phyloP scores from a whole-genome alignment of 1,140 invertebrate genomes.

The Cyclina sinensis region DNA sequence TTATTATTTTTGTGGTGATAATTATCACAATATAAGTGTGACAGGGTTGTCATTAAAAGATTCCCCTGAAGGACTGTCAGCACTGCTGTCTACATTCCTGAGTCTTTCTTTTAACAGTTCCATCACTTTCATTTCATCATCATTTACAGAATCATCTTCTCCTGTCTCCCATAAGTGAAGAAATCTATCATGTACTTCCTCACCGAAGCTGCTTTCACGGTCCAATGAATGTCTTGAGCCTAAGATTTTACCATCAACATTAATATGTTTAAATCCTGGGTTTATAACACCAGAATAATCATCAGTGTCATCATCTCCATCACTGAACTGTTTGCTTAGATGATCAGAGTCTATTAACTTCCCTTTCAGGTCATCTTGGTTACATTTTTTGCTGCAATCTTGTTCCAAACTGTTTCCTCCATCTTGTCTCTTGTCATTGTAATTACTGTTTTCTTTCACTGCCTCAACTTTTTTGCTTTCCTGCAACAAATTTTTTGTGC shows the following conservation, averaged over 20 bases:
- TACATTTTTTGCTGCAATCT: neutral
- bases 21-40: conserved; percentile 41
- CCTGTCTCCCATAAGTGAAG: neutral
- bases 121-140: conserved; percentile 36
- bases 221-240: conserved; percentile 37
- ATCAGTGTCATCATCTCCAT: neutral
- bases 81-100: neutral
- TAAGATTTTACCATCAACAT: conserved; percentile 59
- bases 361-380: conserved; percentile 27
- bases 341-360: neutral
- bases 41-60: conserved; percentile 37
- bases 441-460: neutral
- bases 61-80: conserved; percentile 14
- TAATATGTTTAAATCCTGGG: conserved; percentile 31
- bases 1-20: neutral
- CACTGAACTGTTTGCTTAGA: neutral
- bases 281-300: conserved; percentile 15
- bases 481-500: neutral
- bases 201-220: conserved; percentile 3
- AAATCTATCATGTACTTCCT: conserved; percentile 32
- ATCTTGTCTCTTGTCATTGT: neutral
- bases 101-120: conserved; percentile 39
- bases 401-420: neutral
- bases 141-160: neutral
- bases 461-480: neutral